These are phyloP conservation scores for Oscheius sp. DNA, from an alignment of 2,888 invertebrate genomes.

Conservation along the genomic window DNA sequence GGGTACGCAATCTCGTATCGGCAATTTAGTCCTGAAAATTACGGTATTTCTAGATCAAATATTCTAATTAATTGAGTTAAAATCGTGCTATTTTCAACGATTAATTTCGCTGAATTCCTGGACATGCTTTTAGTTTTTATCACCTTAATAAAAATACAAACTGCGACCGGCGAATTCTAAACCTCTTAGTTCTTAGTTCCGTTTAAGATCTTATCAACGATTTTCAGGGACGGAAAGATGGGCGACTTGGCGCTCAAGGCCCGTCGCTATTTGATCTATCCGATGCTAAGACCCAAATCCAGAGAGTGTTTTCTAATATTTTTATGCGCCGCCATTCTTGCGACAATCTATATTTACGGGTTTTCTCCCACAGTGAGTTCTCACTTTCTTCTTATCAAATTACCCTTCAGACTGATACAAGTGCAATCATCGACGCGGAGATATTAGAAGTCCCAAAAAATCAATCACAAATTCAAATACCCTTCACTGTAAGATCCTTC, in stretches of 20 bases:
- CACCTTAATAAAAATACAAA: too few relatives aligned
- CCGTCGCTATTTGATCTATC: slow-evolving; percentile 21
- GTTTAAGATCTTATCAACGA: slow-evolving; percentile 12
- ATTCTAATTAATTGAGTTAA: too few relatives aligned
- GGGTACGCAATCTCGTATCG: too few relatives aligned
- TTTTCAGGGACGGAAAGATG: slow-evolving; percentile 15
- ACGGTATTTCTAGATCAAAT: too few relatives aligned
- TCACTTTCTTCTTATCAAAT: neutral
- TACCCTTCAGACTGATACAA: neutral
- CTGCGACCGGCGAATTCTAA: neutral
- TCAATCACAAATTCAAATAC: too few relatives aligned
- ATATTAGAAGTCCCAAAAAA: neutral
- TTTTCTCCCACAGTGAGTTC: neutral
- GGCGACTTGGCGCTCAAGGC: slow-evolving; percentile 9
- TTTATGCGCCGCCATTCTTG: slow-evolving; percentile 1
- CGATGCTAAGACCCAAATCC: slow-evolving; percentile 14
- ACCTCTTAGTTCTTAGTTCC: neutral
- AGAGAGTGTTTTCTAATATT: slow-evolving; percentile 4
- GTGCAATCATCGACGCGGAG: neutral
- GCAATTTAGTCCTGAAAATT: too few relatives aligned
- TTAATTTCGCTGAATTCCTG: too few relatives aligned
- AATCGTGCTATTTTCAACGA: too few relatives aligned
- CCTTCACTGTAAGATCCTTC: neutral
- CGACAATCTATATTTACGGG: slow-evolving; percentile 9
- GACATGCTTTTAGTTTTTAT: too few relatives aligned